Evolutionary conservation across 2,113 vertebrate species (phyloP), one percentile per base, ranked within the genome.

Genomic region (Chaetops frenatus): DNA sequence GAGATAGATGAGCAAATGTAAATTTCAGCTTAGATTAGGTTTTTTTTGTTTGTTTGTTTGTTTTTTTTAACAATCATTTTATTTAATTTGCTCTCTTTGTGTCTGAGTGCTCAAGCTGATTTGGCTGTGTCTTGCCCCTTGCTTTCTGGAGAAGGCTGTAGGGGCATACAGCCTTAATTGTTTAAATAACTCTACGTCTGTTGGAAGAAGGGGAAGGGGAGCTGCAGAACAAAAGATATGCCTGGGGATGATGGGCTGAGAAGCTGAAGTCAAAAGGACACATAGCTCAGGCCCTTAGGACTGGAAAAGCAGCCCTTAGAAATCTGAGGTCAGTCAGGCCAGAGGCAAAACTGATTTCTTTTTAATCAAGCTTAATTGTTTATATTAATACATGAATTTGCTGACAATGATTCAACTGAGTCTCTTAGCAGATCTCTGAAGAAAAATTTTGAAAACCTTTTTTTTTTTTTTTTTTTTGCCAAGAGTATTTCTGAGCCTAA

Each of bases 281-380:
- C 47, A 29, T 9, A 94, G 40, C 76, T 86, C 76, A 74, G 88
- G 76, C 92, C 64, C 86, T 74, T 54, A 96, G 76, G 82, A 86
- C 72, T 81, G 65, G 57, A 92, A 94, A 92, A 93, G 35, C 67
- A 92, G 60, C 80, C 83, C 73, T 86, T 48, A 69, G 94, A 96
- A 91, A 89, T 89, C 9, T 60, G 61, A 90, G 93, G 93, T 92
- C 93, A 88, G 36, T 56, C 48, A 71, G 82, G 69, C 82, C 82
- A 81, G 66, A 96, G 86, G 83, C 77, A 96, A 95, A 96, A 81
- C 61, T 89, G 86, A 72, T 92, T 95, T 97, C 62, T 91, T 94
- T 94, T 87, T 94, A 95, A 96, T 95, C 67, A 88, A 67, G 76
- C 73, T 93, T 97, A 96, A 94, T 90, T 64, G 80, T 92, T 96